These are phyloP conservation scores for Mythimna vitellina DNA, from an alignment of 2,888 invertebrate species.

Conservation along the genomic window DNA sequence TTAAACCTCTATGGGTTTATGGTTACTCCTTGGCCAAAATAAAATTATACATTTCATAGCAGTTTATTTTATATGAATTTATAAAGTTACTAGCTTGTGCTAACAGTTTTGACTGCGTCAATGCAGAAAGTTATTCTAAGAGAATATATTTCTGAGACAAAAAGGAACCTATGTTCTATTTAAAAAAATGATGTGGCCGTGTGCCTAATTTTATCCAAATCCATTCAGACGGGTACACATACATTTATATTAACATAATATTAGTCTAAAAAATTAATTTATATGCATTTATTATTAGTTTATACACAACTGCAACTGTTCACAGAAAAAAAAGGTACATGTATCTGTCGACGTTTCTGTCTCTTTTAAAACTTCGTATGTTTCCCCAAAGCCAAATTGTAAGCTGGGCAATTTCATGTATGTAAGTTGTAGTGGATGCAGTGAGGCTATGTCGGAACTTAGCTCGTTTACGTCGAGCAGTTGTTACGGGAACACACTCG, in stretches of 20 bases:
- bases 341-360: background rate
- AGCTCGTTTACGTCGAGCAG: slow-evolving; percentile 57
- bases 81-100: no score
- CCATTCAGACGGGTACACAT: no score
- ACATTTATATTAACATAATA: no score
- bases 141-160: background rate
- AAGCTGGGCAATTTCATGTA: slow-evolving; percentile 61
- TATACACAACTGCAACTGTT: no score
- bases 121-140: background rate
- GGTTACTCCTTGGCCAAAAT: no score
- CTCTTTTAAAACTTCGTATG: background rate
- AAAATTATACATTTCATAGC: no score
- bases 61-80: no score
- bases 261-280: no score
- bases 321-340: no score
- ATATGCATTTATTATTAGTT: no score
- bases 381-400: slow-evolving; percentile 54
- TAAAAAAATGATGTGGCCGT: background rate
- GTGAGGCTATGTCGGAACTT: slow-evolving; percentile 50
- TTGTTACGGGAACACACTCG: slow-evolving; percentile 44
- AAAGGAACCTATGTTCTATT: background rate
- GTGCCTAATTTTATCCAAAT: background rate
- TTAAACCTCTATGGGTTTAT: no score
- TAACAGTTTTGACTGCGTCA: background rate
- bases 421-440: slow-evolving; percentile 54